Evolutionary conservation across 1,140 invertebrate species (phyloP), one percentile per base, ranked within the genome.

Genomic region (Leucophenga varia): DNA sequence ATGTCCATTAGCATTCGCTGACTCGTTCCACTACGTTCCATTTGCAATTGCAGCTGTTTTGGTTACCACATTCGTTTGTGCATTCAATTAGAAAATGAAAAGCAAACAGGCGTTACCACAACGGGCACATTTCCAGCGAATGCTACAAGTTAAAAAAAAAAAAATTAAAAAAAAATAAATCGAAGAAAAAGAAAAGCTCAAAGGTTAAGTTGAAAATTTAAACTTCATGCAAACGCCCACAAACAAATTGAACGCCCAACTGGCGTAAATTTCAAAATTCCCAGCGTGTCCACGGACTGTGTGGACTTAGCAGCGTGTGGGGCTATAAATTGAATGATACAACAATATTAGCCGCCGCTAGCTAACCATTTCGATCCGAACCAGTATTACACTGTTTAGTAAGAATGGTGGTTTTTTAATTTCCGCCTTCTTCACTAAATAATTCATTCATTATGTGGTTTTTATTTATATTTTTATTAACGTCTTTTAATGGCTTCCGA

Each of bases 161-260:
- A 25, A 35, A 44, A 18, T 20, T 20, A 35, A 30, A 21, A 30
- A 20, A 25, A 5, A 44, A 44, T 18, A 14, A 16, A 12, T n/a
- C n/a, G n/a, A 32, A 35, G 19, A 28, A 41, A 43, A 30, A 39
- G 40, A 55, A 52, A 49, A 68, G 64, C 54, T 65, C 52, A 61
- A 59, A 64, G 64, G 64, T 64, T 61, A 69, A 69, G 51, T 57
- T 55, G 54, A 57, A 58, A 69, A 50, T 65, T 68, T 64, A 68
- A 69, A 69, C 60, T 64, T 65, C 20, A 25, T 25, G 22, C 22
- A 25, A 25, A 25, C 22, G 22, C 22, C 22, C 35, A 60, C 54
- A 57, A 57, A 54, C 59, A 52, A 3, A 3, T 18, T 22, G 18
- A 34, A 47, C 50, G 53, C 47, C 52, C 54, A 54, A 49, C 45